Evolutionary conservation across 2,113 vertebrate species (phyloP).

Genomic region (Saguinus imperator): DNA sequence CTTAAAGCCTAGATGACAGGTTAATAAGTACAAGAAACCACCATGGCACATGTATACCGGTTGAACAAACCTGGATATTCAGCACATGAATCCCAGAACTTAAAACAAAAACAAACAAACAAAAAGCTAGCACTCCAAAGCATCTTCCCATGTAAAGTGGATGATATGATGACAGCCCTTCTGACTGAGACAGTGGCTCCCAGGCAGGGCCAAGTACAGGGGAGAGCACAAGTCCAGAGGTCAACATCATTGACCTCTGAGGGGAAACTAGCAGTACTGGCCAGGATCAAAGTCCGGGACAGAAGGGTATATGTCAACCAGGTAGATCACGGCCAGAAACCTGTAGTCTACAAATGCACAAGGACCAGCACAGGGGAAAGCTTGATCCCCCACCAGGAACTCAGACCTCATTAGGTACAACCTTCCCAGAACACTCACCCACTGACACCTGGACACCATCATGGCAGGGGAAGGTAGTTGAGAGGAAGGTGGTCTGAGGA

Average conservation of each 20-base stretch:
- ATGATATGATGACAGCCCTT: not conserved
- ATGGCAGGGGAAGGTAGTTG: not conserved
- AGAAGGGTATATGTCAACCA: not conserved
- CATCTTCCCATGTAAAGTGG: not conserved
- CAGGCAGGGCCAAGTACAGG: not conserved
- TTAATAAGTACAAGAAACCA: too few species aligned
- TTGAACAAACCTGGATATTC: too few species aligned
- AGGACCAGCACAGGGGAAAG: not conserved
- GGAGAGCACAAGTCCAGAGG: not conserved
- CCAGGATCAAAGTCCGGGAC: not conserved
- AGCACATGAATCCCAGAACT: too few species aligned
- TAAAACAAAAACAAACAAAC: too few species aligned
- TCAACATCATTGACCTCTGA: not conserved
- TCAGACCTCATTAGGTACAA: not conserved
- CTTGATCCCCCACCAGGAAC: fast-evolving
- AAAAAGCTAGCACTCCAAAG: not conserved
- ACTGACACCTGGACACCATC: not conserved
- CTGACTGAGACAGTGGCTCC: not conserved
- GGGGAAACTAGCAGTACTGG: not conserved
- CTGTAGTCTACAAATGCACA: not conserved
- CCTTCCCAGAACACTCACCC: not conserved
- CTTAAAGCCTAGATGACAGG: too few species aligned
- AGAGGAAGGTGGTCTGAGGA: not conserved
- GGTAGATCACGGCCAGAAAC: not conserved
- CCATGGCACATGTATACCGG: too few species aligned